A percentile compares a stretch with the other conserved stretches of the same genome.
Conservation (phyloP, 2,888 invertebrate genomes). For the Liposcelis brunnea region DNA sequence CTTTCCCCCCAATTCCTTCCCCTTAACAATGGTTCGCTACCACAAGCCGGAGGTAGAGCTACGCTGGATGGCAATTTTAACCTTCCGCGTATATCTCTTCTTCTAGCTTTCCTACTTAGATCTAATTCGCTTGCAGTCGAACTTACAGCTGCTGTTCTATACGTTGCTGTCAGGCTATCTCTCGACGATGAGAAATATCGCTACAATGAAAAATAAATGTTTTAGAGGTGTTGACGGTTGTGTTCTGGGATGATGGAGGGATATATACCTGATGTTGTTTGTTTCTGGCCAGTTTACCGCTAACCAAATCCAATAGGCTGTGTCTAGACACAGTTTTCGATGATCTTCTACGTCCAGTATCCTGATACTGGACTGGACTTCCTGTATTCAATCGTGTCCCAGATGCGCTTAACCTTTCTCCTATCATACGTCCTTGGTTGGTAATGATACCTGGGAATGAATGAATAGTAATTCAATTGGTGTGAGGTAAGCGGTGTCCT, state of each 20-base stretch:
- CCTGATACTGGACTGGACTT: constrained; percentile 28
- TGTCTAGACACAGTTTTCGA: constrained; percentile 40
- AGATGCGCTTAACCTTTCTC: constrained; percentile 35
- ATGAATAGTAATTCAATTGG: neutral
- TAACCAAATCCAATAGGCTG: constrained; percentile 51
- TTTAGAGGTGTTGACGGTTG: constrained; percentile 28
- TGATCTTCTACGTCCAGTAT: constrained; percentile 24
- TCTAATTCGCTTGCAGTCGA: constrained; percentile 59
- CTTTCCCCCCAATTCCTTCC: constrained; percentile 24
- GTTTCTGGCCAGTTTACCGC: constrained; percentile 48
- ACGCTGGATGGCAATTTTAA: constrained; percentile 43
- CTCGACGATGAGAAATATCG: constrained; percentile 52
- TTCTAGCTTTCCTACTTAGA: constrained; percentile 49
- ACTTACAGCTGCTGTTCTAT: constrained; percentile 41
- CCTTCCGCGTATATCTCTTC: constrained; percentile 28
- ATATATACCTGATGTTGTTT: constrained; percentile 18
- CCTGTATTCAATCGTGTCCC: constrained; percentile 32
- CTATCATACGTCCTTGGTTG: constrained; percentile 28
- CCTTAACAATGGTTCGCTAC: constrained; percentile 53
- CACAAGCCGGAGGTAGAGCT: constrained; percentile 45
- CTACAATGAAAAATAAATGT: constrained; percentile 28
- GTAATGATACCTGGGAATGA: constrained; percentile 21
- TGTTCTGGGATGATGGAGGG: neutral
- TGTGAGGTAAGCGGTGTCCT: too few species aligned
- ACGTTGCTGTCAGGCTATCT: constrained; percentile 53